Conservation (phyloP, 2,797 vertebrate species). For the Siniperca undulata region DNA sequence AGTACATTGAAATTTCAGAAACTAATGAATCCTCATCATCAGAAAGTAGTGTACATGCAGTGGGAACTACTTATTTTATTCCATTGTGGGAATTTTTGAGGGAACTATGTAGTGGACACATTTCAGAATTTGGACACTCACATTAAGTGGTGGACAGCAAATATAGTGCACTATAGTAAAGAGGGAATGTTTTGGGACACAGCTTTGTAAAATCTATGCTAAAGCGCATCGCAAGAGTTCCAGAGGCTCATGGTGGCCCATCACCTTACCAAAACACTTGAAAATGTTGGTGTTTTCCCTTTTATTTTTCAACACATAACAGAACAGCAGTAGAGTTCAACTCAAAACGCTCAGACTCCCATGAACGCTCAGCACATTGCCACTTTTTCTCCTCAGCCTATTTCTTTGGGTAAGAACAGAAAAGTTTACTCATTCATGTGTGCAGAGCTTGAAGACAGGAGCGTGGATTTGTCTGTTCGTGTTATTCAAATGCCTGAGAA, state of each 20-base stretch:
- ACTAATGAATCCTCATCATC: too few species aligned
- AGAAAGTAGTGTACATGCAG: too few species aligned
- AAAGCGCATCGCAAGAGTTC: background rate
- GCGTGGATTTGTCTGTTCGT: background rate
- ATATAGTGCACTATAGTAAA: background rate
- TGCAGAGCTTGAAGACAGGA: constrained; percentile 10
- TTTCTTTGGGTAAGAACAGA: constrained; percentile 25
- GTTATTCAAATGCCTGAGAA: constrained; percentile 8
- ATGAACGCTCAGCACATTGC: constrained; percentile 21
- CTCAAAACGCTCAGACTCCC: constrained; percentile 43
- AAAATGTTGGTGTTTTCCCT: background rate
- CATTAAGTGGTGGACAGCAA: background rate
- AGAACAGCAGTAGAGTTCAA: constrained; percentile 37
- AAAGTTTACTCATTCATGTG: constrained; percentile 24
- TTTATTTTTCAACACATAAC: constrained; percentile 12
- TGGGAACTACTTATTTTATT: too few species aligned
- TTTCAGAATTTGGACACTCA: background rate
- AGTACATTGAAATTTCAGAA: too few species aligned
- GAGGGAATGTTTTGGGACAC: background rate
- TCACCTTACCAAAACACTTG: background rate
- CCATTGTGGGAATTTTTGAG: background rate
- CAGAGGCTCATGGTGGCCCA: too few species aligned
- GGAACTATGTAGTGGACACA: too few species aligned
- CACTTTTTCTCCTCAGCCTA: background rate
- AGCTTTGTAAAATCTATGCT: background rate